phyloP scores from a whole-genome alignment of 2,797 vertebrate genomes.

The Pantherophis alleghaniensis region DNA sequence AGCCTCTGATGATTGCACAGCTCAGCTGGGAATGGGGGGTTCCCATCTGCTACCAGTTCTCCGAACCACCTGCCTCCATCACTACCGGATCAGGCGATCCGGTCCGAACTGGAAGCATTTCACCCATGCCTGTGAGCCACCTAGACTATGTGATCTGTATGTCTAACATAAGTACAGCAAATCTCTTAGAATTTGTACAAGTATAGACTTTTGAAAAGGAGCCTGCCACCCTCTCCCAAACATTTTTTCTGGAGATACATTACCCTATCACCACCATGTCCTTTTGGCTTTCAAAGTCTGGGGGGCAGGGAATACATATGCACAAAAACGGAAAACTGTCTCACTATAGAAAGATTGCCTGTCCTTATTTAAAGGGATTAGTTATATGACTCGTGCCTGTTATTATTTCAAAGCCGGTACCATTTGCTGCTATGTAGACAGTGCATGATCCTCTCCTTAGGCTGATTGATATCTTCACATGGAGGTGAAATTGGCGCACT shows the following conservation, averaged over 20 bases:
- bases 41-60: no score
- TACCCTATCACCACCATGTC: neutral
- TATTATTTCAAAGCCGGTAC: neutral
- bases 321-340: neutral
- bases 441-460: neutral
- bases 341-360: neutral
- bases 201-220: neutral
- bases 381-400: neutral
- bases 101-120: no score
- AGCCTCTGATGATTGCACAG: no score
- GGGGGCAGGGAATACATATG: accelerated
- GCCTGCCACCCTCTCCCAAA: neutral
- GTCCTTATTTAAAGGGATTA: neutral
- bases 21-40: no score
- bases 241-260: neutral
- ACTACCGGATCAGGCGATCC: no score
- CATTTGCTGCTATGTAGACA: neutral
- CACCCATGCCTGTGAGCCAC: neutral
- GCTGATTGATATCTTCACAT: neutral
- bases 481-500: neutral
- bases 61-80: no score
- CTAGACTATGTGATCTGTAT: neutral
- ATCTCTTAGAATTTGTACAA: neutral
- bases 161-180: neutral
- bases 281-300: neutral